Base-by-base conservation (phyloP, 2,888 invertebrate genomes). In the Clivina fossor region DNA sequence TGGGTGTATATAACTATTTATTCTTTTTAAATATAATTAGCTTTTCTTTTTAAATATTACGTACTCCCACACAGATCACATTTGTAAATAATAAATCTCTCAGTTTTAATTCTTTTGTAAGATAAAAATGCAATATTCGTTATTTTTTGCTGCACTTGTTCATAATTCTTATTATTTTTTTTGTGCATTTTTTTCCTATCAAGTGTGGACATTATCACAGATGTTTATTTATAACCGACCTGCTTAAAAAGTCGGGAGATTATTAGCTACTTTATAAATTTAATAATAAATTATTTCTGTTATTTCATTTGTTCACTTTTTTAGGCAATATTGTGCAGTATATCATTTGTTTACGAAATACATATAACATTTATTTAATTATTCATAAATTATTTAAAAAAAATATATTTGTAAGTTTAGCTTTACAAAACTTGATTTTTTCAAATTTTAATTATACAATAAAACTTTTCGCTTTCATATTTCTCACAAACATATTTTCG, bases 191-290 rank as follows among this genome's bases (percentile, higher is more conserved):
- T 22, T 41, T 38, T 38, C n/a, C 13, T 18, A 41, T 30, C 19
- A 30, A 16, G 53, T 53, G 47, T 59, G 54, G 57, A 53, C 58
- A 63, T 63, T 76, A 75, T 76, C 76, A 75, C 76, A 76, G 75
- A 75, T 76, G 74, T 76, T 75, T 73, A 9, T 8, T 50, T 30
- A 28, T n/a, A 3, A 43, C 43, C 43, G 43, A 43, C 26, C n/a
- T n/a, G n/a, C n/a, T n/a, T n/a, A n/a, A 19, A 13, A 11, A 26
- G 26, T 24, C 43, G 43, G 43, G 24, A 26, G 11, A 24, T 53
- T 44, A 53, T 44, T 53, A 53, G 26, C 53, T 53, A 53, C 44
- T 44, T 44, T 53, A 53, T 53, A 53, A 24, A 43, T 43, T 26
- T 35, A 53, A 44, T 40, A 50, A 51, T 51, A 51, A 51, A 51